These are phyloP conservation scores for Neoarius graeffei DNA, from an alignment of 2,113 vertebrate genomes.

Conservation along the genomic window DNA sequence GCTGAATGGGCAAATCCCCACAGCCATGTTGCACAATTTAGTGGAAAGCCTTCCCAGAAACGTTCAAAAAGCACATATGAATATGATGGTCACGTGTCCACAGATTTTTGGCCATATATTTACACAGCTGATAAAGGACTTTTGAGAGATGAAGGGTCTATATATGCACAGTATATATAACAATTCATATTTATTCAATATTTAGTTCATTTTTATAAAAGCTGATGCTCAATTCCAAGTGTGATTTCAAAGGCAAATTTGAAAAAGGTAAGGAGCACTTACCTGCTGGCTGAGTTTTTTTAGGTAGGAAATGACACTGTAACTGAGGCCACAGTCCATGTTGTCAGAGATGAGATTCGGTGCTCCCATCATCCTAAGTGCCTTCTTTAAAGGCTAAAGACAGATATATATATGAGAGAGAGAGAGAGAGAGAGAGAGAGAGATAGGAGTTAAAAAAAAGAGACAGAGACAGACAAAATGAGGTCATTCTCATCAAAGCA, in stretches of 20 bases:
- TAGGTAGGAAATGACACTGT: constrained; percentile 96
- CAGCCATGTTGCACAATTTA: not conserved
- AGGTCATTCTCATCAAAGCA: constrained; percentile 33
- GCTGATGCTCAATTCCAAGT: not conserved
- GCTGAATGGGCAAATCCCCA: not conserved
- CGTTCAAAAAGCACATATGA: not conserved
- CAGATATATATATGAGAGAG: not conserved
- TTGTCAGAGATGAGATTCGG: constrained; percentile 94
- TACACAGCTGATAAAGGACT: not conserved
- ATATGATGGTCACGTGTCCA: not conserved
- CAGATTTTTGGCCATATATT: not conserved
- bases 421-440: constrained; percentile 15
- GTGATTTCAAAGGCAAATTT: not conserved
- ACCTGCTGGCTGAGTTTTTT: constrained; percentile 99
- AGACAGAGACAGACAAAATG: constrained; percentile 19
- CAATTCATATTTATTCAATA: not conserved
- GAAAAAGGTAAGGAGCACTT: not conserved
- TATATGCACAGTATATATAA: not conserved
- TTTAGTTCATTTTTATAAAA: not conserved
- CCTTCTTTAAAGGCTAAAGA: constrained; percentile 89
- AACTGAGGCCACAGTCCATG: constrained; percentile 96
- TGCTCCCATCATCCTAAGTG: constrained; percentile 95
- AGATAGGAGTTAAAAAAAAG: constrained; percentile 22
- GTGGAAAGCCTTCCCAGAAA: not conserved
- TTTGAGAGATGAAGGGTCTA: not conserved